Conservation (phyloP, 2,888 invertebrate species). For the Pristionchus mayeri region DNA sequence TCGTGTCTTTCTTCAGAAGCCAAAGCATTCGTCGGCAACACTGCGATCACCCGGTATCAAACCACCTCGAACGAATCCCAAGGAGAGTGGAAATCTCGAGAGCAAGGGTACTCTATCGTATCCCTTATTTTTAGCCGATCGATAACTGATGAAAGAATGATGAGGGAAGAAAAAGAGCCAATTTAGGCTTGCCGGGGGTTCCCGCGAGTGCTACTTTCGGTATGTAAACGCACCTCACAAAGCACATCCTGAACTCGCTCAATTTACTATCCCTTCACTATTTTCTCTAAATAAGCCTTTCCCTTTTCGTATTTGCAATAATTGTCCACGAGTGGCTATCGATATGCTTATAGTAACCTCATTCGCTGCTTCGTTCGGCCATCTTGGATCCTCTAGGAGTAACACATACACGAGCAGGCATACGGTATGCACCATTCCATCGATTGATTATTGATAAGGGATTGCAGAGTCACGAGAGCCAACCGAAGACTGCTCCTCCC, state of each 20-base stretch:
- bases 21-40: constrained; percentile 64
- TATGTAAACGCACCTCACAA: too few relatives aligned
- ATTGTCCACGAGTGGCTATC: too few relatives aligned
- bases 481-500: constrained; percentile 46
- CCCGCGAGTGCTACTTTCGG: not conserved
- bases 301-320: not conserved
- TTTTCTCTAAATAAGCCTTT: not conserved
- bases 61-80: constrained; percentile 61
- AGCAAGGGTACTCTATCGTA: constrained; percentile 50
- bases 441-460: not conserved
- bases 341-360: constrained; percentile 9
- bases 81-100: constrained; percentile 17
- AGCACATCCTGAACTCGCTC: too few relatives aligned
- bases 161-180: not conserved
- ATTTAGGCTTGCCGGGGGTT: too few relatives aligned
- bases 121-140: too few relatives aligned
- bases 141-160: not conserved
- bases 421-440: not conserved
- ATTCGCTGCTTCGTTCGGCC: constrained; percentile 43
- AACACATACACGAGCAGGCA: constrained; percentile 38
- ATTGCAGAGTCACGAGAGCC: constrained; percentile 36
- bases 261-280: too few relatives aligned
- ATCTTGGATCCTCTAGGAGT: not conserved
- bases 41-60: constrained; percentile 75
- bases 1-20: constrained; percentile 65